Percentiles rank a stretch among this genome's conserved stretches.
These are phyloP conservation scores for Callopanchax toddi DNA, from an alignment of 2,113 vertebrate species.

Conservation along the genomic window DNA sequence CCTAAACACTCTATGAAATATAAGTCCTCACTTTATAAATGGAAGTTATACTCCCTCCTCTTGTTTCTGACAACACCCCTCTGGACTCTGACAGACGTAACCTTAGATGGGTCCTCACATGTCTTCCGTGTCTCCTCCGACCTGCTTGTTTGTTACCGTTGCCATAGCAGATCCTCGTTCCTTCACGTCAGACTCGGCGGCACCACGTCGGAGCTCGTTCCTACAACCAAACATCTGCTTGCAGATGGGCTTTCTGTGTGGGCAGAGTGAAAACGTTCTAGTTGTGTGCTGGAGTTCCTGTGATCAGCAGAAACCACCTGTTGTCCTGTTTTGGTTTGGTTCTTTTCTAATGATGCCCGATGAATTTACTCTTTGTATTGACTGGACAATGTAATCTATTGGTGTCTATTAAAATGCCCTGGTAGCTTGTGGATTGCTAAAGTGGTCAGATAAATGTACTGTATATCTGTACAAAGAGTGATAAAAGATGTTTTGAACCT, in stretches of 20 bases:
- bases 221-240: conserved; percentile 43
- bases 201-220: conserved; percentile 20
- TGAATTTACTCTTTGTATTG: conserved; percentile 75
- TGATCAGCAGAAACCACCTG: conserved; percentile 52
- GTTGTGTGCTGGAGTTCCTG: conserved; percentile 64
- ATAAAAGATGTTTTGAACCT: conserved; percentile 74
- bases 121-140: conserved; percentile 69
- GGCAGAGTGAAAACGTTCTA: conserved; percentile 36
- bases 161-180: conserved; percentile 47
- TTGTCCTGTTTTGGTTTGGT: conserved; percentile 56
- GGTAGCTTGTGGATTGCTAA: conserved; percentile 81
- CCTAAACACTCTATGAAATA: too few relatives aligned
- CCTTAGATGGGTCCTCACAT: conserved; percentile 47
- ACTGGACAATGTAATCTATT: conserved; percentile 77
- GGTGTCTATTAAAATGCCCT: conserved; percentile 76
- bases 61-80: conserved; percentile 29
- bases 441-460: conserved; percentile 79
- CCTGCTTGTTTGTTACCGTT: conserved; percentile 43
- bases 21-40: too few relatives aligned
- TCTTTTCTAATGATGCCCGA: conserved; percentile 51
- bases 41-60: neutral
- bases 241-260: conserved; percentile 52
- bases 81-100: conserved; percentile 26
- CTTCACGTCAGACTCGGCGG: conserved; percentile 12
- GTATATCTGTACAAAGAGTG: conserved; percentile 81